These are phyloP conservation scores for Planococcus citri DNA, from an alignment of 1,140 invertebrate genomes.

Conservation along the genomic window DNA sequence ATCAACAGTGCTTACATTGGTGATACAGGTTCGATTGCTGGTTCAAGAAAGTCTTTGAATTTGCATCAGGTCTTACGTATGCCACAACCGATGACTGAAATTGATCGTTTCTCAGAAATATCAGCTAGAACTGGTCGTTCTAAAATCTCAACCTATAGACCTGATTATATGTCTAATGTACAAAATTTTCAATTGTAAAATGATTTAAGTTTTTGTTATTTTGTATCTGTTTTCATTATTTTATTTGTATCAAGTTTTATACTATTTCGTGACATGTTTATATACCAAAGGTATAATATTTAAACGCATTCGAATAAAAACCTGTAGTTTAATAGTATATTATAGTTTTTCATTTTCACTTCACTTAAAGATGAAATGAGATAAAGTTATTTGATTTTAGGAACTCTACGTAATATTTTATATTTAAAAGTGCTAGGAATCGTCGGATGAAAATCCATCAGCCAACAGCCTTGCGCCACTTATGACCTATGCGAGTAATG, in stretches of 20 bases:
- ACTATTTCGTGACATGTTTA: background rate
- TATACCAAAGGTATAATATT: slow-evolving; percentile 3
- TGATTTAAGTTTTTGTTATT: background rate
- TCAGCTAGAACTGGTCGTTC: slow-evolving; percentile 48
- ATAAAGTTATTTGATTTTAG: too few relatives aligned
- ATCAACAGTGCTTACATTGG: slow-evolving; percentile 71
- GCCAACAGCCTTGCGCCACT: too few relatives aligned
- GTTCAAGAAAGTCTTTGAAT: slow-evolving; percentile 70
- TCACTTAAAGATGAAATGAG: too few relatives aligned
- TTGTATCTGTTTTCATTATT: background rate
- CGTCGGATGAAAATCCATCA: too few relatives aligned
- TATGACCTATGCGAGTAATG: too few relatives aligned
- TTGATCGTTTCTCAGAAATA: slow-evolving; percentile 55
- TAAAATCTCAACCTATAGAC: slow-evolving; percentile 36
- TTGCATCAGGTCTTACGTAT: slow-evolving; percentile 72
- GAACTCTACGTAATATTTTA: too few relatives aligned
- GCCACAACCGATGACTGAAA: slow-evolving; percentile 49
- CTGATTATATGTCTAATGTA: slow-evolving; percentile 42
- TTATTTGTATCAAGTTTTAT: background rate
- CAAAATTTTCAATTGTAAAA: slow-evolving; percentile 48
- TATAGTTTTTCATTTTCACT: too few relatives aligned
- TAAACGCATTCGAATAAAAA: background rate
- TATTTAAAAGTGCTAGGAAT: too few relatives aligned
- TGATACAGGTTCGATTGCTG: slow-evolving; percentile 65
- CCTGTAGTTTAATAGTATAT: too few relatives aligned